These are phyloP conservation scores for Halictus quadricinctus DNA, from an alignment of 2,888 invertebrate species.

Conservation along the genomic window DNA sequence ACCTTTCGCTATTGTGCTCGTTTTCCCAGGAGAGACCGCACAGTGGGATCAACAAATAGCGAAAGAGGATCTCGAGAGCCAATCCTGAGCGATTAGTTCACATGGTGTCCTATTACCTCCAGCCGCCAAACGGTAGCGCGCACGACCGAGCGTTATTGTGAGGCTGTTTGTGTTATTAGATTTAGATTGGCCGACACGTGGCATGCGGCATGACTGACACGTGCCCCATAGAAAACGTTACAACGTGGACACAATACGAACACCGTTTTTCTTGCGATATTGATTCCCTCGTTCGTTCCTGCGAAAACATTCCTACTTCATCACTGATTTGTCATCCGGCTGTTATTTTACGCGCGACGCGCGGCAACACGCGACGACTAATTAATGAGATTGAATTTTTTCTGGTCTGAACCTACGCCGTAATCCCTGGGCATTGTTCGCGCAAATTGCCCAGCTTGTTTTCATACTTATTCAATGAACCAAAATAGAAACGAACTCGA, in stretches of 20 bases:
- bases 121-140: conserved; percentile 66
- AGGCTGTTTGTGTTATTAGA: conserved; percentile 82
- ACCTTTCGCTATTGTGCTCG: conserved; percentile 15
- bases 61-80: conserved; percentile 77
- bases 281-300: conserved; percentile 47
- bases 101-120: conserved; percentile 80
- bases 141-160: conserved; percentile 74
- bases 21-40: conserved; percentile 49
- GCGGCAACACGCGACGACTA: conserved; percentile 3
- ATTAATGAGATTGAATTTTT: conserved; percentile 28
- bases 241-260: conserved; percentile 69
- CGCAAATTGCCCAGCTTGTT: background rate
- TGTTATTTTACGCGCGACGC: conserved; percentile 20
- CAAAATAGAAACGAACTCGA: background rate
- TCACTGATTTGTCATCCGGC: conserved; percentile 31
- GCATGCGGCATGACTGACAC: conserved; percentile 63
- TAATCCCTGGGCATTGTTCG: conserved; percentile 4
- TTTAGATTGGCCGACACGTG: conserved; percentile 81
- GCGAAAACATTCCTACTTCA: conserved; percentile 48
- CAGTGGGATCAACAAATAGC: conserved; percentile 70
- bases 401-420: background rate
- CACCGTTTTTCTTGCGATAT: conserved; percentile 64
- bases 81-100: conserved; percentile 81
- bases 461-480: background rate
- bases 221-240: conserved; percentile 73